Evolutionary conservation across 2,113 vertebrate genomes (phyloP), one percentile per base, ranked within the genome.

Genomic region (Theropithecus gelada): DNA sequence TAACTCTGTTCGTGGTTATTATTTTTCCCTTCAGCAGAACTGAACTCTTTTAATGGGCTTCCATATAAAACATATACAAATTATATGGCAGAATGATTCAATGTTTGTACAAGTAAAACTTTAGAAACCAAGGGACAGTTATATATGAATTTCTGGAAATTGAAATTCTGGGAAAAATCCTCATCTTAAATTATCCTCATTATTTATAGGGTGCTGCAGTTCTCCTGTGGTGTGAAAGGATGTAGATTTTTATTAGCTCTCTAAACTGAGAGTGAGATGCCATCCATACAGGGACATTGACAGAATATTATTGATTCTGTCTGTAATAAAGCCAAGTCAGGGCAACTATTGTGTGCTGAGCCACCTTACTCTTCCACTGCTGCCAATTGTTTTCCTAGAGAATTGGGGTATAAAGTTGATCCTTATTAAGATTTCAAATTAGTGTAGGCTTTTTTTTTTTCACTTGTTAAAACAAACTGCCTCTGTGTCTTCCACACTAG

Each of bases 1-100:
- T 88, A 92, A 94, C 70, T 94, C 25, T 73, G 48, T 82, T 38
- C 2, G 1, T 95, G 48, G 35, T 94, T 88, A 43, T 95, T 95
- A 66, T 70, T 96, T 96, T 73, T 61, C 45, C 55, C 52, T 78
- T 84, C 0, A 14, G n/a, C 20, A 76, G 45, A 66, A 76, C 38
- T 93, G 83, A 86, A 64, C 38, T 91, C 32, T 91, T n/a, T 92
- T 76, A 86, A 86, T 87, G 22, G 10, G 2, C 5, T 92, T 45
- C 59, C 43, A 64, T 14, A 50, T 50, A 50, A 68, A 90, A 20
- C 25, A 30, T 40, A 48, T 68, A 48, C 76, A 88, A 89, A 73
- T 96, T 48, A 14, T 5, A 20, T 20, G 13, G 23, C 61, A 13
- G 45, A 2, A 43, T 59, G 70, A 78, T 11, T 80, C 84, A 83